phyloP scores from a whole-genome alignment of 1,140 invertebrate genomes.

The Andrena cerasifolii region DNA sequence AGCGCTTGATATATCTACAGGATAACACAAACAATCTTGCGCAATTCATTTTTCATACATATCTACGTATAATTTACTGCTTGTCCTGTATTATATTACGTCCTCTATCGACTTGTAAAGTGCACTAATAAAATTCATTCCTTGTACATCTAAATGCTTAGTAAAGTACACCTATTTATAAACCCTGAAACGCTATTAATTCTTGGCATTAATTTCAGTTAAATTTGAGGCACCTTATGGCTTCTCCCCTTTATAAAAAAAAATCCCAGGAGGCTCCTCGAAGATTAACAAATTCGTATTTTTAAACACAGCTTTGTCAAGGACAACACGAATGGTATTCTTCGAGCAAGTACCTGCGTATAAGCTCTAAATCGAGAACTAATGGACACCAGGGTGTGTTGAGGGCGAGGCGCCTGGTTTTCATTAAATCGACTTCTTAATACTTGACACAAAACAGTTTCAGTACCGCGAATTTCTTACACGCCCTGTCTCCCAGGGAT shows the following conservation, averaged over 20 bases:
- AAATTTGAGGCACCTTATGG: background rate
- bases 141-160: too few relatives aligned
- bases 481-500: background rate
- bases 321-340: background rate
- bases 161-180: too few relatives aligned
- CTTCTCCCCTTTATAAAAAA: background rate
- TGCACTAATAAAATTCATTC: too few relatives aligned
- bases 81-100: background rate
- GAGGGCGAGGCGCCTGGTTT: slow-evolving; percentile 45
- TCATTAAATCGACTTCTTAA: slow-evolving; percentile 42
- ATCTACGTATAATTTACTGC: too few relatives aligned
- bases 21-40: background rate
- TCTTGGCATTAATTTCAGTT: too few relatives aligned
- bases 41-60: background rate
- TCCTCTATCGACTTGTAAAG: background rate
- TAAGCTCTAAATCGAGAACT: slow-evolving; percentile 14
- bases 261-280: background rate
- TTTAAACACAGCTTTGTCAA: background rate
- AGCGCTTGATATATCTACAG: background rate
- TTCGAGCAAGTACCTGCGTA: background rate
- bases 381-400: slow-evolving; percentile 24
- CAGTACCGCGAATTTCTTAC: background rate
- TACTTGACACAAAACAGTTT: slow-evolving; percentile 36
- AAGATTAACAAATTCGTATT: slow-evolving; percentile 13
- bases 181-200: too few relatives aligned